These are phyloP conservation scores for Dasypogon diadema DNA, from an alignment of 2,888 invertebrate genomes.

Conservation along the genomic window DNA sequence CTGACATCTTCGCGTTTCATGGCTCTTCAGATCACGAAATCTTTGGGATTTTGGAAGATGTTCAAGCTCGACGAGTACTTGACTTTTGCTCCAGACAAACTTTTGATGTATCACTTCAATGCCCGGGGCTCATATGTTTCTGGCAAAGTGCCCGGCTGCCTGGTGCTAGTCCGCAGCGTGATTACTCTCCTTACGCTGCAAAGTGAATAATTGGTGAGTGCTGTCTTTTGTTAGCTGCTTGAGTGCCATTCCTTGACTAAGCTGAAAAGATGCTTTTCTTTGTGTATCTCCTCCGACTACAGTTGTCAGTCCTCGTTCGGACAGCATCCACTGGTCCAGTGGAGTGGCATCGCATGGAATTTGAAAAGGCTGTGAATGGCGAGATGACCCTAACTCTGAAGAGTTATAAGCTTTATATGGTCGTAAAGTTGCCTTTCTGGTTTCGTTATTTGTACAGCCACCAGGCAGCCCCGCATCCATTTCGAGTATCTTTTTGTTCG, in stretches of 20 bases:
- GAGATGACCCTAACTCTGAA: slow-evolving; percentile 10
- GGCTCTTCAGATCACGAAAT: neutral
- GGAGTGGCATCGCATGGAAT: neutral
- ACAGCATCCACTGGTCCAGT: slow-evolving; percentile 1
- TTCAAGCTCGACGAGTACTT: neutral
- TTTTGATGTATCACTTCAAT: neutral
- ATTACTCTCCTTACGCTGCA: slow-evolving; percentile 16
- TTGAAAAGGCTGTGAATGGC: neutral
- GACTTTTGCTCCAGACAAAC: neutral
- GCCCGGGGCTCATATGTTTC: neutral
- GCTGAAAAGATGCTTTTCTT: slow-evolving; percentile 40
- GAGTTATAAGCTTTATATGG: slow-evolving; percentile 35
- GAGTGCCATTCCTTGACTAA: slow-evolving; percentile 16
- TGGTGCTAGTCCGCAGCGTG: too few relatives aligned
- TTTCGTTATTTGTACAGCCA: neutral
- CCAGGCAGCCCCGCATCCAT: neutral
- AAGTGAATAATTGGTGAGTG: slow-evolving; percentile 48
- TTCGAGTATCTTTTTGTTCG: neutral
- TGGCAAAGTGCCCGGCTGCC: neutral
- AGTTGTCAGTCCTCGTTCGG: slow-evolving; percentile 3
- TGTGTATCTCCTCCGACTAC: neutral
- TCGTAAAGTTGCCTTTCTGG: slow-evolving; percentile 27
- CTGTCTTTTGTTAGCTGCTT: slow-evolving; percentile 33
- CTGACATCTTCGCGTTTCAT: neutral
- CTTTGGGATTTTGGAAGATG: neutral